Evolutionary conservation across 2,797 vertebrate species (phyloP).

Genomic region (Xiphophorus birchmanni): DNA sequence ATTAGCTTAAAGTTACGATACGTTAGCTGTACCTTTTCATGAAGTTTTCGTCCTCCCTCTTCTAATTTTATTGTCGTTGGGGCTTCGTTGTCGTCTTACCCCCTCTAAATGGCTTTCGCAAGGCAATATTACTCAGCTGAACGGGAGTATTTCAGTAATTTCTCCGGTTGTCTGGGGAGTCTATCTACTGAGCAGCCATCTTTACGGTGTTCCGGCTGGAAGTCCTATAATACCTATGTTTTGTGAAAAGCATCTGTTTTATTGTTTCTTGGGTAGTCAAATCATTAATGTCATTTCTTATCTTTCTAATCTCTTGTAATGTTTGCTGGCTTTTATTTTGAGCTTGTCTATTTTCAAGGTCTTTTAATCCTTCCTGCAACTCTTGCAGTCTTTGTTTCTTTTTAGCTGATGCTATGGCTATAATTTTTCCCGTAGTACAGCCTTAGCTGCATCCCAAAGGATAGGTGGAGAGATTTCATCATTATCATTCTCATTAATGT

Average conservation of each 20-base stretch:
- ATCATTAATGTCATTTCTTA: background rate
- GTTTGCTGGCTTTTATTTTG: background rate
- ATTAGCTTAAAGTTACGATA: too few relatives aligned
- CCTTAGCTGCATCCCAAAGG: background rate
- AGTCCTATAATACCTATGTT: too few relatives aligned
- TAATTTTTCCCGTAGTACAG: background rate
- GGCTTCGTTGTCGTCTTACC: too few relatives aligned
- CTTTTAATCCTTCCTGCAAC: background rate
- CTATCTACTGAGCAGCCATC: too few relatives aligned
- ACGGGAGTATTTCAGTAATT: too few relatives aligned
- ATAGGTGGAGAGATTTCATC: background rate
- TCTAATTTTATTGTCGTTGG: too few relatives aligned
- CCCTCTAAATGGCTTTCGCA: too few relatives aligned
- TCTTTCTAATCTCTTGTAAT: background rate
- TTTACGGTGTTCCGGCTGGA: too few relatives aligned
- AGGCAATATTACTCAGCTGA: too few relatives aligned
- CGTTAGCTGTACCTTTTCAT: too few relatives aligned
- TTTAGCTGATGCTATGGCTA: background rate
- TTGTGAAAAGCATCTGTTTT: background rate
- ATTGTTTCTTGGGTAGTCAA: background rate
- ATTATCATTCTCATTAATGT: background rate
- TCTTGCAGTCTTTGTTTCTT: background rate
- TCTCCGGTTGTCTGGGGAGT: too few relatives aligned
- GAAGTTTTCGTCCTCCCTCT: too few relatives aligned
- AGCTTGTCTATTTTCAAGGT: background rate